phyloP scores from a whole-genome alignment of 1,140 invertebrate species.

The Luehdorfia chinensis region DNA sequence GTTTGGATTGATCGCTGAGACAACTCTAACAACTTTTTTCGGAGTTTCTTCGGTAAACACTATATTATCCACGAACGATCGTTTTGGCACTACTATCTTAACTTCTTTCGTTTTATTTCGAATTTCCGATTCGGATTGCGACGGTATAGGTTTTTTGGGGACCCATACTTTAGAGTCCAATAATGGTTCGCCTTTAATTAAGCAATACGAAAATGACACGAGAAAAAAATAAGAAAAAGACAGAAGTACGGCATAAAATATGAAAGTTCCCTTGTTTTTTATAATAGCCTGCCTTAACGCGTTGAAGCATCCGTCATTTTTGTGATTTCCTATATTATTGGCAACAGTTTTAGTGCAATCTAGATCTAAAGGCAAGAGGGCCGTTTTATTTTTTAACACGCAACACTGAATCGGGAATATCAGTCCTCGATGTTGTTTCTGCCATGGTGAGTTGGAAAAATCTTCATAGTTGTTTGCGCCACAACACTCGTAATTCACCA shows the following conservation, averaged over 20 bases:
- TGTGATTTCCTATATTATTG: conserved; percentile 22
- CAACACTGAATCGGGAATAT: conserved; percentile 59
- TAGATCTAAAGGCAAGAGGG: conserved; percentile 36
- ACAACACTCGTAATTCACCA: conserved; percentile 62
- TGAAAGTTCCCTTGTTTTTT: conserved; percentile 40
- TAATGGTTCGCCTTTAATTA: conserved; percentile 50
- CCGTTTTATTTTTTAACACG: conserved; percentile 37
- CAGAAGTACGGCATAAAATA: conserved; percentile 46
- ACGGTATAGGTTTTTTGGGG: background rate
- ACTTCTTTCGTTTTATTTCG: conserved; percentile 4
- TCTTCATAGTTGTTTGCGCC: conserved; percentile 46
- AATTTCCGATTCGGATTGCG: background rate
- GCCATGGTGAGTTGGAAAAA: conserved; percentile 46
- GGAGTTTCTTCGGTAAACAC: conserved; percentile 53
- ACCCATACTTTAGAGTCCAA: background rate
- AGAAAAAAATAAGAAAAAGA: conserved; percentile 32
- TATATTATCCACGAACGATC: conserved; percentile 45
- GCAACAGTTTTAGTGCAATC: conserved; percentile 35
- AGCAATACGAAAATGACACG: conserved; percentile 51
- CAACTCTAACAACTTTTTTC: conserved; percentile 49
- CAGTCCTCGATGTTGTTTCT: conserved; percentile 34
- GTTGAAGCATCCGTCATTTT: conserved; percentile 46
- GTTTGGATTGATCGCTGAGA: conserved; percentile 52
- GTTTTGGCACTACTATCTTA: conserved; percentile 21
- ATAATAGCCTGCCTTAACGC: conserved; percentile 37